Conservation (phyloP, 2,113 vertebrate species). For the Tragelaphus imberbis region DNA sequence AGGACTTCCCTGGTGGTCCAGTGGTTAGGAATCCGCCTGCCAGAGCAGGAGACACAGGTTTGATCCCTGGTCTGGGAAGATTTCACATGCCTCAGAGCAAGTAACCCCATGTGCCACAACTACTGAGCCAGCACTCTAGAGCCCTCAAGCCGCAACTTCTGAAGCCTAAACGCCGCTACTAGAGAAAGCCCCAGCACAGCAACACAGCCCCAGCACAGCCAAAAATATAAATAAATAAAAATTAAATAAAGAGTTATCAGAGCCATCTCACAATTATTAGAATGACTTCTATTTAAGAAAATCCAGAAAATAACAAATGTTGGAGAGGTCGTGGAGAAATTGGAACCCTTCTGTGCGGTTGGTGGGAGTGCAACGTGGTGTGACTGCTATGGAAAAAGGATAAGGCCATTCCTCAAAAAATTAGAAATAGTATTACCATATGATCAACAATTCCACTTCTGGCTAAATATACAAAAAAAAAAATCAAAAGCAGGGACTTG, state of each 20-base stretch:
- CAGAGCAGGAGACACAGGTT: background rate
- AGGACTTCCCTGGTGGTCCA: background rate
- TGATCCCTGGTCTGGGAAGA: background rate
- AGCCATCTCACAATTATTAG: background rate
- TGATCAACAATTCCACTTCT: background rate
- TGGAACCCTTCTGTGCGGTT: background rate
- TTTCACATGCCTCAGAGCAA: background rate
- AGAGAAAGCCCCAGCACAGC: background rate
- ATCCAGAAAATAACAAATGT: background rate
- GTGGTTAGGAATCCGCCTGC: background rate
- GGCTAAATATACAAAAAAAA: background rate
- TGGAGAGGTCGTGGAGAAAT: background rate
- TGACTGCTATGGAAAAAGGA: background rate
- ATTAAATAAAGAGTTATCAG: background rate
- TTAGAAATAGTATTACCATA: background rate
- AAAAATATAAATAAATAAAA: background rate
- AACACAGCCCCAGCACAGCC: background rate
- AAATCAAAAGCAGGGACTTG: background rate
- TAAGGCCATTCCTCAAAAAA: background rate
- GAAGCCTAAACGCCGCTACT: background rate
- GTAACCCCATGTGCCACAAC: background rate
- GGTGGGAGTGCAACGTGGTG: background rate
- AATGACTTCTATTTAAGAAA: background rate
- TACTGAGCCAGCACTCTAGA: background rate
- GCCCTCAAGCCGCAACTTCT: rapidly evolving